These are phyloP conservation scores for Thalpophila matura DNA, from an alignment of 2,888 invertebrate genomes.

Conservation along the genomic window DNA sequence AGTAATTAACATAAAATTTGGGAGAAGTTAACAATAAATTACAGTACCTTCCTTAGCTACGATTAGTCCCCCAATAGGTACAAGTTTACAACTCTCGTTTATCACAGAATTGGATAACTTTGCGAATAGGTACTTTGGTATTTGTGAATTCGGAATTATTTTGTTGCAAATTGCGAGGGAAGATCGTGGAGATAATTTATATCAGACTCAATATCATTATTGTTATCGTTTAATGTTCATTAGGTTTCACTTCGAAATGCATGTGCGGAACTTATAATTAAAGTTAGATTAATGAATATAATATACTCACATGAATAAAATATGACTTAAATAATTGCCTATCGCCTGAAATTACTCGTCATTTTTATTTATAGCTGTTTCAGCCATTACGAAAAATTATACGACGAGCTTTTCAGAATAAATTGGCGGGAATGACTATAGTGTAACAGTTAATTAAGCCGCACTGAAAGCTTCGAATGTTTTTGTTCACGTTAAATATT, in stretches of 20 bases:
- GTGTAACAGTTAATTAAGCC: constrained; percentile 40
- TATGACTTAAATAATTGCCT: constrained; percentile 8
- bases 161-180: constrained; percentile 53
- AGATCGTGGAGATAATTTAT: constrained; percentile 46
- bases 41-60: constrained; percentile 47
- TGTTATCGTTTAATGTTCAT: constrained; percentile 33
- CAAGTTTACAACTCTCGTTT: constrained; percentile 77
- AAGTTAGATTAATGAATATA: not conserved
- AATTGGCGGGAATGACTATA: constrained; percentile 41
- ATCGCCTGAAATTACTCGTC: constrained; percentile 18
- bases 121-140: constrained; percentile 64
- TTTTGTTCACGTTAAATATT: constrained; percentile 9
- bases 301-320: constrained; percentile 8
- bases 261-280: constrained; percentile 21
- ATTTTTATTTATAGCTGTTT: constrained; percentile 41
- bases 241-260: constrained; percentile 16
- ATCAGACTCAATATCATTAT: constrained; percentile 42
- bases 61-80: constrained; percentile 61
- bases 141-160: constrained; percentile 59
- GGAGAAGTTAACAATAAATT: constrained; percentile 42
- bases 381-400: constrained; percentile 37
- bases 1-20: not conserved
- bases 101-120: constrained; percentile 77
- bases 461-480: constrained; percentile 28
- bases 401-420: constrained; percentile 22